These are phyloP conservation scores for Conomelus anceps DNA, from an alignment of 2,888 invertebrate species.

Conservation along the genomic window DNA sequence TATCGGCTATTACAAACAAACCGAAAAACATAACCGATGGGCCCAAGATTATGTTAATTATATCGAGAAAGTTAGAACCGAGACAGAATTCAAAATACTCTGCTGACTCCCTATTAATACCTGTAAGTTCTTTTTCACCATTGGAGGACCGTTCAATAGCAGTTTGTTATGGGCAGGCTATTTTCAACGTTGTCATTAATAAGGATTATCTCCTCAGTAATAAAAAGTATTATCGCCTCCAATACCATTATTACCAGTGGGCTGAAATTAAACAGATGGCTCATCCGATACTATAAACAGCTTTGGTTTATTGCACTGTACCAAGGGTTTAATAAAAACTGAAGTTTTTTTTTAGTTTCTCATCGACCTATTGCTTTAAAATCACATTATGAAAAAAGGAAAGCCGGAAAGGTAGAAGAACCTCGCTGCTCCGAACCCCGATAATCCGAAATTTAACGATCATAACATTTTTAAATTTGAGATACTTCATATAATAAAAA, in stretches of 20 bases:
- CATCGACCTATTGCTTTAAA: neutral
- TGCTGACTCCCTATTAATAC: neutral
- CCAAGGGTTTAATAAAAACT: neutral
- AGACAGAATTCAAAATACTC: neutral
- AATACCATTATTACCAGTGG: neutral
- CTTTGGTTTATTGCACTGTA: no score
- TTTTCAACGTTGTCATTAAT: neutral
- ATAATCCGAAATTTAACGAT: no score
- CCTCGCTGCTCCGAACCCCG: no score
- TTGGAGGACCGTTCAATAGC: neutral
- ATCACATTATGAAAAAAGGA: neutral
- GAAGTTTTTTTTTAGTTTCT: neutral
- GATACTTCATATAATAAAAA: no score
- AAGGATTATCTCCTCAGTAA: neutral
- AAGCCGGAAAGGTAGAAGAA: neutral
- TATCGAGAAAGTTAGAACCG: neutral
- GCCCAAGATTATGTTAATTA: neutral
- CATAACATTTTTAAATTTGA: no score
- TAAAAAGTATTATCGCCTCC: neutral
- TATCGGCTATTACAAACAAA: neutral
- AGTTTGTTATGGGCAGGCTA: neutral
- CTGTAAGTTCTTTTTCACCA: neutral
- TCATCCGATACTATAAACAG: neutral
- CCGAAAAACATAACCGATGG: neutral
- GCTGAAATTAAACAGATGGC: neutral